A percentile compares a stretch with the other conserved stretches of the same genome.
phyloP scores from a whole-genome alignment of 2,113 vertebrate species.

The Morone chrysops region DNA sequence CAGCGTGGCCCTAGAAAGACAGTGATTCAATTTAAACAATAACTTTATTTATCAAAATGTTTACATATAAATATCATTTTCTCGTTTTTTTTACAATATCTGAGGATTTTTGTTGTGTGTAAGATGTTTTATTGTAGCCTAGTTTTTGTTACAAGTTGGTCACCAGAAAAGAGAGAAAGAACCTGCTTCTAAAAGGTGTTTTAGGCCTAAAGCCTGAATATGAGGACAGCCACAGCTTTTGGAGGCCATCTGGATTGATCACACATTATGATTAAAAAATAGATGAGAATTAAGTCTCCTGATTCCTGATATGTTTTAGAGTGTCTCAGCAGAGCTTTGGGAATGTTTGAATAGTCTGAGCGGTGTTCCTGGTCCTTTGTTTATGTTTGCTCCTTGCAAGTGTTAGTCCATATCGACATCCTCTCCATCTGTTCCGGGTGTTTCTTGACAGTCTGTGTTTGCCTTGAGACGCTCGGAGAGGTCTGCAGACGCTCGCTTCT shows the following conservation, averaged over 20 bases:
- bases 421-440: conserved; percentile 86
- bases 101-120: conserved; percentile 94
- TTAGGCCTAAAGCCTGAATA: conserved; percentile 60
- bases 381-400: conserved; percentile 72
- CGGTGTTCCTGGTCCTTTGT: conserved; percentile 66
- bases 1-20: conserved; percentile 46
- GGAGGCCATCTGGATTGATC: conserved; percentile 85
- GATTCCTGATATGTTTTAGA: conserved; percentile 84
- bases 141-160: conserved; percentile 73
- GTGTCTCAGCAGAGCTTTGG: conserved; percentile 83
- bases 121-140: conserved; percentile 67
- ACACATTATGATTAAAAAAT: conserved; percentile 81
- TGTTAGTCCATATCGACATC: conserved; percentile 93
- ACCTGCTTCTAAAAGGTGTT: conserved; percentile 67
- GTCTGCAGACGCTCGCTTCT: conserved; percentile 76
- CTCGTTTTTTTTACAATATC: conserved; percentile 88
- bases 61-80: conserved; percentile 87
- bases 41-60: conserved; percentile 91
- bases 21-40: conserved; percentile 82
- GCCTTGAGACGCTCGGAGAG: conserved; percentile 79
- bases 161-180: conserved; percentile 50
- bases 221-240: conserved; percentile 60
- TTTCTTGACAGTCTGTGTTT: conserved; percentile 77
- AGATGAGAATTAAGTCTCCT: conserved; percentile 80
- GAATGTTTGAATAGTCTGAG: conserved; percentile 79